These are phyloP conservation scores for Cercopithecus mona DNA, from an alignment of 2,113 vertebrate genomes.

Conservation along the genomic window DNA sequence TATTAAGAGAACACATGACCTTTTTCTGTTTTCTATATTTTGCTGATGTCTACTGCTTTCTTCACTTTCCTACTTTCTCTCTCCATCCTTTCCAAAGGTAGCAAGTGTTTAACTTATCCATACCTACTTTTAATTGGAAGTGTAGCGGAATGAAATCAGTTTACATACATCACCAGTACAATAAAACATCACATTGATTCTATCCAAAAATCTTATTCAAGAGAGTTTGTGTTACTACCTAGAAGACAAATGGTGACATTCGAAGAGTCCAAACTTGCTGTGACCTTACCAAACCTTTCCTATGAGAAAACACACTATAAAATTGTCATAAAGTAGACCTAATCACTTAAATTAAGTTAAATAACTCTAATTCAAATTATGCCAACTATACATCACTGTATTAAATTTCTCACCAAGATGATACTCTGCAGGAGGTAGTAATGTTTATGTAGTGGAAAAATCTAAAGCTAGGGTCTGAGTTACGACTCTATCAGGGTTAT, in stretches of 20 bases:
- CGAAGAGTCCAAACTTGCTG: not conserved
- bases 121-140: conserved; percentile 49
- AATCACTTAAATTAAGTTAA: not conserved
- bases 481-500: not conserved
- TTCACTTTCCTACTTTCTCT: not conserved
- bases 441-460: conserved; percentile 28
- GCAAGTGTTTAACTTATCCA: not conserved
- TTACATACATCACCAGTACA: not conserved
- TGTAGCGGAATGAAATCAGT: not conserved
- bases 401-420: not conserved
- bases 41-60: not conserved
- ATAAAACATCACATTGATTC: not conserved
- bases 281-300: not conserved
- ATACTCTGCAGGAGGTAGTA: not conserved
- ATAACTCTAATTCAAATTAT: not conserved
- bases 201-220: conserved; percentile 30
- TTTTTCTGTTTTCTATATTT: not conserved
- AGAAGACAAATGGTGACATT: not conserved
- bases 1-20: not conserved
- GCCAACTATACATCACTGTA: not conserved
- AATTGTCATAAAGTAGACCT: not conserved
- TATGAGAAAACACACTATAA: not conserved
- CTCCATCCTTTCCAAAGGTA: not conserved
- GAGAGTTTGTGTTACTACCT: not conserved
- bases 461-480: not conserved